Conservation (phyloP, 2,113 vertebrate species). For the Myanophis thanlyinensis region DNA sequence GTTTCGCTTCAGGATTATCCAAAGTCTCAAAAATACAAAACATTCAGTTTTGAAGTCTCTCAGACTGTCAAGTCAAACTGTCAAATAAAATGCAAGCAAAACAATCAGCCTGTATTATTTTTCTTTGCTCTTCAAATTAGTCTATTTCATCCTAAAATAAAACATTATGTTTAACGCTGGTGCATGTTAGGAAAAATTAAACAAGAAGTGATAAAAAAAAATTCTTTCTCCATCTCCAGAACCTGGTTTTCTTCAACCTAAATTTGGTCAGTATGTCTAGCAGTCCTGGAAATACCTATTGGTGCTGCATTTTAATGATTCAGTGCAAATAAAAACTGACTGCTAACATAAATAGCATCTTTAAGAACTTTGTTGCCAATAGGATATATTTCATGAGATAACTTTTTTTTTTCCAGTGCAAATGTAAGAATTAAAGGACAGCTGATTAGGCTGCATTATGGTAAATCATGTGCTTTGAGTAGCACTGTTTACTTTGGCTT, state of each 20-base stretch:
- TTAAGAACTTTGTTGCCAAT: not conserved
- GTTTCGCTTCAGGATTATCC: constrained; percentile 80
- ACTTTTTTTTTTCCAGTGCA: not conserved
- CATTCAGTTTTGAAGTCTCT: constrained; percentile 75
- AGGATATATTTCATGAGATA: not conserved
- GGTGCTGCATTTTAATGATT: not conserved
- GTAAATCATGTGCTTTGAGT: not conserved
- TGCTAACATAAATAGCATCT: constrained; percentile 15
- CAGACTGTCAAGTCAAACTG: constrained; percentile 92
- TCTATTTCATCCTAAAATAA: constrained; percentile 3
- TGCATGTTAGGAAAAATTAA: not conserved
- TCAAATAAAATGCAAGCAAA: constrained; percentile 83
- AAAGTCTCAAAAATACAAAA: constrained; percentile 80
- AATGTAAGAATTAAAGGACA: not conserved
- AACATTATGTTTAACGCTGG: constrained; percentile 18
- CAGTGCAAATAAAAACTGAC: not conserved
- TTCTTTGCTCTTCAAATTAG: not conserved
- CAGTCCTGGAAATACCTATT: not conserved
- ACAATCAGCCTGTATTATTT: constrained; percentile 57
- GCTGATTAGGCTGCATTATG: not conserved
- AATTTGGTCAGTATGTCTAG: not conserved
- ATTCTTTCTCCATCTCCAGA: not conserved
- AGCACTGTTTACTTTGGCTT: not conserved
- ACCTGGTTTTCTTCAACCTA: not conserved
- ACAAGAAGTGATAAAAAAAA: not conserved